Evolutionary conservation across 2,888 invertebrate genomes (phyloP), one percentile per base, ranked within the genome.

Genomic region (Orthosia incerta): DNA sequence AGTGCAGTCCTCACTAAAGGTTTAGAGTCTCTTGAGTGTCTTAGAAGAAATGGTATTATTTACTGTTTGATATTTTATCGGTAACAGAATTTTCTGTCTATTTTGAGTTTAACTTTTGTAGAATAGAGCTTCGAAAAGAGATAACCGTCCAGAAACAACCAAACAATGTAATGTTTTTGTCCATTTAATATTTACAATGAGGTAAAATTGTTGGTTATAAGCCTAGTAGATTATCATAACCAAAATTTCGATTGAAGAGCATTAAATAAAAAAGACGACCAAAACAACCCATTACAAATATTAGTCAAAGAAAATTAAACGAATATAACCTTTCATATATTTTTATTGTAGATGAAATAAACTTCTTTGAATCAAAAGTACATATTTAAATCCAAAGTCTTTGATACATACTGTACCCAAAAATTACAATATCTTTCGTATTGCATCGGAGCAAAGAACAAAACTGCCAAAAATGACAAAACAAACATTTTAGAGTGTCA

Each of bases 401-500:
- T 60, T 60, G 12, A 20, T 48, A 60, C 26, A n/a, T 46, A 59
- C 11, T 39, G 5, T 45, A 23, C n/a, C 15, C 5, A 3, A 13
- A 67, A 5, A 20, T 4, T 1, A 26, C 13, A 16, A 16, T 4
- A 20, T 51, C 12, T 60, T 48, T 31, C 15, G 39, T 20, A 20
- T 46, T 9, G 1, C 55, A 55, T 39, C 39, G 39, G 39, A 39
- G 9, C 39, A 9, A 39, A 39, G 20, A 23, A n/a, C n/a, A 55
- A 53, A 23, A 55, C 51, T 51, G 46, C 3, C 39, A 45, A 60
- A 57, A 64, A 65, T 70, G 15, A 61, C 31, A 45, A 70, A 66
- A 70, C 51, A 68, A 77, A 62, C 60, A 68, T 68, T 77, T 77
- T 55, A 65, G 78, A 68, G 57, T 56, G 39, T 64, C 78, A 63